These are phyloP conservation scores for Zenarchopterus dispar DNA, from an alignment of 2,797 vertebrate species.

Conservation along the genomic window DNA sequence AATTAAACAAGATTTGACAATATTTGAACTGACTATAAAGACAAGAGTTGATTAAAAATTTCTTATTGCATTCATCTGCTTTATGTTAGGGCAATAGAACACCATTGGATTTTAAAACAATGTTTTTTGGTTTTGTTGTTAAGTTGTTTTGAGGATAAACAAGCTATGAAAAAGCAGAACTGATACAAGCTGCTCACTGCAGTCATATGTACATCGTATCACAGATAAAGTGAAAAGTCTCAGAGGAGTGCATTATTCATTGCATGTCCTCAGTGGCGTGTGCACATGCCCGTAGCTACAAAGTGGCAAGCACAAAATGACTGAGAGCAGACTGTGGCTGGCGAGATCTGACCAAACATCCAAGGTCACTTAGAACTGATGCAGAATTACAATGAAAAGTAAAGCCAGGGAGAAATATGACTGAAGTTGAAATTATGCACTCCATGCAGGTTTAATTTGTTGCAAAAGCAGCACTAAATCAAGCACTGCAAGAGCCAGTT, in stretches of 20 bases:
- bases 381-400: not conserved
- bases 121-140: not conserved
- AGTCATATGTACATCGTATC: not conserved
- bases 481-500: no score
- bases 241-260: conserved; percentile 10
- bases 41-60: not conserved
- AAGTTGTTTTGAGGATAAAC: not conserved
- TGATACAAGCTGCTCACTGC: not conserved
- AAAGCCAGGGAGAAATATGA: not conserved
- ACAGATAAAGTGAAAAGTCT: conserved; percentile 7
- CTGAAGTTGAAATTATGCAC: not conserved
- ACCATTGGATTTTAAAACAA: not conserved
- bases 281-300: conserved; percentile 4
- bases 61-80: not conserved
- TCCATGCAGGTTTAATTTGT: not conserved
- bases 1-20: not conserved
- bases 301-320: not conserved
- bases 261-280: not conserved
- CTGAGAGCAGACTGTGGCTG: not conserved
- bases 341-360: not conserved
- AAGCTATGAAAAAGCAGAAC: not conserved
- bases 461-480: not conserved
- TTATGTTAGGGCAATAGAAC: conserved; percentile 1
- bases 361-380: not conserved
- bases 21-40: no score